These are phyloP conservation scores for Heliconius aoede DNA, from an alignment of 2,888 invertebrate species.

Conservation along the genomic window DNA sequence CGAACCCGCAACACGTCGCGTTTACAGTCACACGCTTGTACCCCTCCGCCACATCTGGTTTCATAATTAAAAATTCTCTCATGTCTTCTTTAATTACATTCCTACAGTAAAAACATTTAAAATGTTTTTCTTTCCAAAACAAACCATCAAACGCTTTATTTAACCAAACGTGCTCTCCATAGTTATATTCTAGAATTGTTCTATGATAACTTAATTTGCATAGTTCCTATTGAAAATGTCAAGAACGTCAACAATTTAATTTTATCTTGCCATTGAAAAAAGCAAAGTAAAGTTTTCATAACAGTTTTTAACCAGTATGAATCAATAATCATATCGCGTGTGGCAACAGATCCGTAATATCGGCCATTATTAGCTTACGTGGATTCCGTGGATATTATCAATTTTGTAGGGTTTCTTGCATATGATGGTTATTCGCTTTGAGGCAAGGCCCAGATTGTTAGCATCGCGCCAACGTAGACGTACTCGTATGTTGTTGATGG, in stretches of 20 bases:
- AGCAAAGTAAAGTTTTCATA: too few relatives aligned
- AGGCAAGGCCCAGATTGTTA: slow-evolving; percentile 28
- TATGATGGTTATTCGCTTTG: slow-evolving; percentile 33
- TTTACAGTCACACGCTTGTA: too few relatives aligned
- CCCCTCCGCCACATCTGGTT: too few relatives aligned
- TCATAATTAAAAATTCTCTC: too few relatives aligned
- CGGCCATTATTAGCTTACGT: slow-evolving; percentile 38
- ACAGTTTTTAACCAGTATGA: neutral
- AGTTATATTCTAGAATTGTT: neutral
- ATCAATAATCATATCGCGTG: slow-evolving; percentile 26
- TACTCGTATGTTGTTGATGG: neutral
- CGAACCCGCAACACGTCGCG: too few relatives aligned
- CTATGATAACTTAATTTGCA: neutral
- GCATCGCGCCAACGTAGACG: slow-evolving; percentile 11
- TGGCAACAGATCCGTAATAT: slow-evolving; percentile 27
- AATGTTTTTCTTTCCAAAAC: neutral
- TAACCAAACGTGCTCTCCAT: neutral
- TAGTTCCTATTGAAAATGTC: slow-evolving; percentile 7
- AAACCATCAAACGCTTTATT: neutral
- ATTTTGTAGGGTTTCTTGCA: slow-evolving; percentile 39
- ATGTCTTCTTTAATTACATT: too few relatives aligned
- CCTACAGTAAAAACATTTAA: too few relatives aligned
- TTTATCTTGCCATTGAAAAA: too few relatives aligned
- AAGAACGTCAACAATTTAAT: neutral
- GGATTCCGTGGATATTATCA: slow-evolving; percentile 36